Evolutionary conservation across 2,113 vertebrate genomes (phyloP), one percentile per base, ranked within the genome.

Genomic region (Dendropsophus ebraccatus): DNA sequence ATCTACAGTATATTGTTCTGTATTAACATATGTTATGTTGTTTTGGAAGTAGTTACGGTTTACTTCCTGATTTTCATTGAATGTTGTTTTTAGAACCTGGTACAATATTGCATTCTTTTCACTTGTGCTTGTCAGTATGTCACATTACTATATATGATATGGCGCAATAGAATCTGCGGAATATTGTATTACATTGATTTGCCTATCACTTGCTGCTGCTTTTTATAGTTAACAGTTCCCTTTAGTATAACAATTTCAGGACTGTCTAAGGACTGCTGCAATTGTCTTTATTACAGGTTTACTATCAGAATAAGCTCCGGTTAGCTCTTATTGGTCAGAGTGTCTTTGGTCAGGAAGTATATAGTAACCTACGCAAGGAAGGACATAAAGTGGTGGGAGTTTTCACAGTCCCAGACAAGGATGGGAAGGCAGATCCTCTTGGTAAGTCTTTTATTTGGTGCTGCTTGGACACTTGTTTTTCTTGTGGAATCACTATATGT

Each of bases 301-400:
- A 92, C 88, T 95, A 93, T 88, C 96, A 96, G 93, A 97, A 95
- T 87, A 97, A 97, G 88, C 94, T 99, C 21, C 98, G 95, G 78
- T 90, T 99, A 67, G 98, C 98, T 25, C 93, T 99, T 50, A 99
- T 99, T 89, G 98, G 98, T 58, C 98, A 99, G 94, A 99, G 98
- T 89, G 88, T 97, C 86, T 99, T 99, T 85, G 98, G 98, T 62
- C 97, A 98, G 93, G 97, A 99, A 92, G 98, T 99, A 76, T 99
- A 99, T 89, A 95, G 88, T 76, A 95, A 92, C 50, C 95, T 99
- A 86, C 94, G 93, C 88, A 97, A 96, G 91, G 95, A 97, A 76
- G 98, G 98, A 2, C 96, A 99, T 91, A 96, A 93, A 86, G 92
- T 99, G 1, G 98, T 99, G 83, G 98, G 98, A 0, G 98, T 99